Percentiles rank a stretch among this genome's conserved stretches.
Evolutionary conservation across 2,888 invertebrate species (phyloP).

Genomic region (Ophion ventricosus): DNA sequence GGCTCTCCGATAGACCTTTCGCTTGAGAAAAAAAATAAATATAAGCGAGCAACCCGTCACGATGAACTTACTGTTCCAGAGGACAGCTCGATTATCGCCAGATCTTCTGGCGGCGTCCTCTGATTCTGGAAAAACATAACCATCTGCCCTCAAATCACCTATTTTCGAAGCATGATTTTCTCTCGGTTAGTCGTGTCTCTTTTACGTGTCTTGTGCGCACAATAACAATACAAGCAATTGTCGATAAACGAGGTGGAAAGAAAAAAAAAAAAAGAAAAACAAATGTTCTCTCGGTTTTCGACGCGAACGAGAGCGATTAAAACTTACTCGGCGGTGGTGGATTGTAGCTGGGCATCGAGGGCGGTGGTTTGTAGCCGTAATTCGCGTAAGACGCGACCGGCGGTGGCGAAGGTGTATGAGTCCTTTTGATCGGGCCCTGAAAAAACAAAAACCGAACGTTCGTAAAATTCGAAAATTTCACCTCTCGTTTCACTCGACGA

Average conservation of each 20-base stretch:
- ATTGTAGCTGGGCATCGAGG: constrained; percentile 86
- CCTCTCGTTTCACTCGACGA: constrained; percentile 13
- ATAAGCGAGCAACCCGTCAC: constrained; percentile 50
- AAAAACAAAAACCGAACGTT: constrained; percentile 82
- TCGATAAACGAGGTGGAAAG: too few relatives aligned
- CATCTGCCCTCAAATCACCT: constrained; percentile 73
- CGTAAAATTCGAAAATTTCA: constrained; percentile 47
- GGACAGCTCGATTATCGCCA: constrained; percentile 91
- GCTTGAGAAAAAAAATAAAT: constrained; percentile 4
- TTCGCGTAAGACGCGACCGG: constrained; percentile 84
- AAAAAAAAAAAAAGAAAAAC: too few relatives aligned
- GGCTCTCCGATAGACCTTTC: constrained; percentile 8
- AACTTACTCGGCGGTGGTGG: constrained; percentile 86
- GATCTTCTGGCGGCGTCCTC: constrained; percentile 92
- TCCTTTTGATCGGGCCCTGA: constrained; percentile 86
- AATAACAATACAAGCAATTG: too few relatives aligned
- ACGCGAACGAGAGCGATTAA: constrained; percentile 3
- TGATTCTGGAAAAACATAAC: constrained; percentile 85
- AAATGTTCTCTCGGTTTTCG: too few relatives aligned
- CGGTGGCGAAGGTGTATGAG: constrained; percentile 87
- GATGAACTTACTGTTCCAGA: constrained; percentile 92
- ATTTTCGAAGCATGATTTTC: constrained; percentile 69
- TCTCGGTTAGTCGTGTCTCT: constrained; percentile 59
- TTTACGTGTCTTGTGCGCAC: constrained; percentile 15
- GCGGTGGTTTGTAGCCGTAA: constrained; percentile 85